Evolutionary conservation across 2,797 vertebrate species (phyloP).

Genomic region (Gymnocypris eckloni): DNA sequence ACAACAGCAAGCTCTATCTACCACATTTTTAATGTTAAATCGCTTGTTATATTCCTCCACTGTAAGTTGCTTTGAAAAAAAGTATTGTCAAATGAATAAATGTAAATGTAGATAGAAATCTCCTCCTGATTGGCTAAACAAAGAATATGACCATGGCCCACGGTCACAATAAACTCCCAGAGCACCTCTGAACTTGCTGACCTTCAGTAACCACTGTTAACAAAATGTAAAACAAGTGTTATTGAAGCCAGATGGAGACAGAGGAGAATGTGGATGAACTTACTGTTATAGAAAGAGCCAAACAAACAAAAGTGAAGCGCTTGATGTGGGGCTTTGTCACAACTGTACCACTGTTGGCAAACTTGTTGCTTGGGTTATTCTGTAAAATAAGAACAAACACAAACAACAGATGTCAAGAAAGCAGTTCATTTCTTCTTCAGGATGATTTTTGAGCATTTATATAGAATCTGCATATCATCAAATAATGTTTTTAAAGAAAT

Average conservation of each 20-base stretch:
- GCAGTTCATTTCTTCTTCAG: neutral
- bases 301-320: constrained; percentile 95
- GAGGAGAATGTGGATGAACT: constrained; percentile 65
- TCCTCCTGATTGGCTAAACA: neutral
- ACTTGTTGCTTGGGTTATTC: constrained; percentile 97
- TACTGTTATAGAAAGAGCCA: constrained; percentile 95
- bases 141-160: neutral
- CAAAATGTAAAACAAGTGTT: neutral
- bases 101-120: neutral
- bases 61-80: neutral
- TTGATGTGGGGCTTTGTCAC: constrained; percentile 93
- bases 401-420: constrained; percentile 1
- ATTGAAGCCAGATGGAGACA: neutral
- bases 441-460: neutral
- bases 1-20: neutral
- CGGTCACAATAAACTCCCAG: neutral
- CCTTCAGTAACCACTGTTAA: neutral
- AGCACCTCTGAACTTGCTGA: constrained; percentile 1
- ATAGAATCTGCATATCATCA: neutral
- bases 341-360: constrained; percentile 76
- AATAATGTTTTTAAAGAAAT: neutral
- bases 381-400: constrained; percentile 63
- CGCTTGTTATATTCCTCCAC: neutral
- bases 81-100: neutral
- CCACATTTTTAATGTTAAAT: neutral